Evolutionary conservation across 2,113 vertebrate species (phyloP), one percentile per base, ranked within the genome.

Genomic region (Desmodus rotundus): DNA sequence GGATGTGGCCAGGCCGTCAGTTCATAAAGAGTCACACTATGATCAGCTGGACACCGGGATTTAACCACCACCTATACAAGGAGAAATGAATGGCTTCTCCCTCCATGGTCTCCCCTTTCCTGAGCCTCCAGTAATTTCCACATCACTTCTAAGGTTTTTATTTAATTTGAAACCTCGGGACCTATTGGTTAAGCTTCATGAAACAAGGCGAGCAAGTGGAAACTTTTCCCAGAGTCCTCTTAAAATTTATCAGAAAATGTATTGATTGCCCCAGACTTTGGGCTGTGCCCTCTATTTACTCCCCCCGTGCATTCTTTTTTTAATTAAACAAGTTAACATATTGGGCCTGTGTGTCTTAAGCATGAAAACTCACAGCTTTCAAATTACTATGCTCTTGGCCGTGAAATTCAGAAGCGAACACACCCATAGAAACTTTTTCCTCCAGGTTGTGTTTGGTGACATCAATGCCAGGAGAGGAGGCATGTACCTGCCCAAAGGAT

Each of bases 401-500:
- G 1, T 13, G 28, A 56, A 54, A 84, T 41, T 74, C 47, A 72
- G 45, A 38, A 72, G 63, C 38, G 54, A 73, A 97, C 94, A 95
- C 96, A 97, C 89, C 83, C 95, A 88, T 80, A 54, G 56, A 97
- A 97, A 96, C 24, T 81, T 93, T 26, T 98, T 97, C 96, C 97
- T 96, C 45, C 36, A 12, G 5, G n/a, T 63, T 58, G 20, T 72
- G 2, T 93, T 84, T 92, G 82, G 83, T 41, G 78, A 12, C 33
- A 73, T 84, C 26, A 54, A 68, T 68, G 54, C 76, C 50, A 90
- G 38, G 81, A 84, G 3, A 92, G n/a, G 31, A 96, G 41, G 70
- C 13, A 33, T 20, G 20, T 3, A 1, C 13, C 26, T 17, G n/a
- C 14, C 33, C 8, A 2, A 84, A 96, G 45, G 14, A 65, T 65